phyloP scores from a whole-genome alignment of 1,140 invertebrate genomes.

The Polyergus mexicanus region DNA sequence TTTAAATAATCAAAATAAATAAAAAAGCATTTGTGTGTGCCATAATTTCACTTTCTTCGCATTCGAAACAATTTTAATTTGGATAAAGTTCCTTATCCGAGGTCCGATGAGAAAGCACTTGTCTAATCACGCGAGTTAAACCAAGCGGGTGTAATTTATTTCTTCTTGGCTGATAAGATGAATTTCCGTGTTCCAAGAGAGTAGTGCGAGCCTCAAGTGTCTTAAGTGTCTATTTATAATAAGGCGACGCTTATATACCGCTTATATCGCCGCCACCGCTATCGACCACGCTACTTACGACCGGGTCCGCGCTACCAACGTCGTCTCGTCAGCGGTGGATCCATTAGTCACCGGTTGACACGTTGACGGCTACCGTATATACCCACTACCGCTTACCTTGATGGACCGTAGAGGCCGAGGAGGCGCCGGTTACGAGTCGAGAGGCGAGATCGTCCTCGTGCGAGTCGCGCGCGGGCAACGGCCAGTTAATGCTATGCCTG shows the following conservation, averaged over 20 bases:
- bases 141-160: slow-evolving; percentile 73
- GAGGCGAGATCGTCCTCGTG: slow-evolving; percentile 54
- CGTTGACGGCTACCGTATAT: slow-evolving; percentile 81
- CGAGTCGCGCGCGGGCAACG: slow-evolving; percentile 79
- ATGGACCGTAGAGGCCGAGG: slow-evolving; percentile 69
- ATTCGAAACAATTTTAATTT: slow-evolving; percentile 42
- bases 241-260: slow-evolving; percentile 71
- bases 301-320: slow-evolving; percentile 72
- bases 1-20: slow-evolving; percentile 35
- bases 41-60: slow-evolving; percentile 28
- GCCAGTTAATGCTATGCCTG: slow-evolving; percentile 84
- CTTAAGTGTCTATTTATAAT: slow-evolving; percentile 81
- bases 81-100: not conserved
- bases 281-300: slow-evolving; percentile 67
- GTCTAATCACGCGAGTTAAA: slow-evolving; percentile 69
- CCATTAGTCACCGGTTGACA: slow-evolving; percentile 85
- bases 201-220: slow-evolving; percentile 59
- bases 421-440: slow-evolving; percentile 28
- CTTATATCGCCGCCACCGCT: slow-evolving; percentile 57
- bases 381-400: slow-evolving; percentile 70
- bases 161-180: slow-evolving; percentile 75
- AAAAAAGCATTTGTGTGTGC: slow-evolving; percentile 18
- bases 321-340: slow-evolving; percentile 80
- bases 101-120: slow-evolving; percentile 38
- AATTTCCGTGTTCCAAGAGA: slow-evolving; percentile 69